Evolutionary conservation across 2,113 vertebrate genomes (phyloP).

Genomic region (Chrysochloris asiatica): DNA sequence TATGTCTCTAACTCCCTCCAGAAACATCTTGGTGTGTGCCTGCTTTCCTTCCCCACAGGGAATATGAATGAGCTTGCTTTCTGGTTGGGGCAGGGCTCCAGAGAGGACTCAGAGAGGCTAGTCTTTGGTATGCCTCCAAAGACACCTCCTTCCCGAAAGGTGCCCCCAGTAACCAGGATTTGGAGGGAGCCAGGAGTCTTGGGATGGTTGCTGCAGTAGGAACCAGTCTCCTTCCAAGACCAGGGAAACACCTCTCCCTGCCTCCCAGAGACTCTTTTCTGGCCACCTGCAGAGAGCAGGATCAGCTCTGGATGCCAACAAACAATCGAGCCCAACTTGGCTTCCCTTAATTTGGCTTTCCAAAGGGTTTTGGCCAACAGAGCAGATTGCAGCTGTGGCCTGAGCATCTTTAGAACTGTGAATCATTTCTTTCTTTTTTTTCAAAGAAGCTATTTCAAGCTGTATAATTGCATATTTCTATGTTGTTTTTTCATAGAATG

Average conservation of each 20-base stretch:
- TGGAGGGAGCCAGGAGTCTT: neutral
- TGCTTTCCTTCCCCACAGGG: neutral
- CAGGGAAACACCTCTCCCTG: neutral
- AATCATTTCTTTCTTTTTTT: constrained; percentile 52
- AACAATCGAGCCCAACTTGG: neutral
- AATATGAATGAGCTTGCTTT: neutral
- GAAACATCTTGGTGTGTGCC: neutral
- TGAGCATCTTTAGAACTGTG: constrained; percentile 49
- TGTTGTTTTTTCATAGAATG: constrained; percentile 57
- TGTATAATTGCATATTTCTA: constrained; percentile 66
- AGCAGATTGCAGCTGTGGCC: constrained; percentile 45
- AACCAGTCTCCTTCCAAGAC: neutral
- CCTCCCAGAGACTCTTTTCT: neutral
- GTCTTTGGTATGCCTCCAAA: neutral
- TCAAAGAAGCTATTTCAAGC: constrained; percentile 69
- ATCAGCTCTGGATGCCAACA: neutral
- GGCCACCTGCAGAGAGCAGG: neutral
- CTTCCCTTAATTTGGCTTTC: constrained; percentile 33
- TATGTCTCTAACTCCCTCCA: neutral
- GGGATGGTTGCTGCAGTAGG: fast-evolving
- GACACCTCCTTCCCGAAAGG: neutral
- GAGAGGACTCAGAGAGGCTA: neutral
- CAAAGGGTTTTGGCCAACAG: constrained; percentile 42
- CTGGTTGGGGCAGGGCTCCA: neutral
- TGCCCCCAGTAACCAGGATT: neutral